Evolutionary conservation across 1,140 invertebrate species (phyloP).

Genomic region (Drosophila pruinosa): DNA sequence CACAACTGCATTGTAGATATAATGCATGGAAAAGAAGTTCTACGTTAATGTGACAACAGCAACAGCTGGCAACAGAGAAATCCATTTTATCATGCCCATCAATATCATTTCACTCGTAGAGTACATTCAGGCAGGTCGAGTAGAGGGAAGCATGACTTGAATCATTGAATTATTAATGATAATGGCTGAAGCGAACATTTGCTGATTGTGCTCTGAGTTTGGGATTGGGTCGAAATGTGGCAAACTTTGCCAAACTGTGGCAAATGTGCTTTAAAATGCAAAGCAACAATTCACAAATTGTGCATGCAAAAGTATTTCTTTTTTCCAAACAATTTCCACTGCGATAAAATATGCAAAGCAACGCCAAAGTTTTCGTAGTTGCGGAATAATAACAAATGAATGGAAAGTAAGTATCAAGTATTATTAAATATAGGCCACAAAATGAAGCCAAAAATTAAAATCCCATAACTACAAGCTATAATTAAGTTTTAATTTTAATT

Average conservation of each 20-base stretch:
- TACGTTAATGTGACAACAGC: neutral
- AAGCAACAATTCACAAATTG: slow-evolving; percentile 3
- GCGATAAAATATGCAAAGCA: slow-evolving; percentile 1
- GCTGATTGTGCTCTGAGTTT: neutral
- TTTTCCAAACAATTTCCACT: neutral
- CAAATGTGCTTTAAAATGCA: slow-evolving; percentile 5
- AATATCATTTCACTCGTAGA: neutral
- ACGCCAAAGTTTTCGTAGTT: neutral
- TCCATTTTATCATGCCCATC: neutral
- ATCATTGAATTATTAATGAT: slow-evolving; percentile 12
- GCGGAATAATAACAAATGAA: neutral
- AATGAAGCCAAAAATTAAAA: neutral
- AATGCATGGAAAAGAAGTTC: neutral
- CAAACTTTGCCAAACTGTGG: slow-evolving; percentile 1
- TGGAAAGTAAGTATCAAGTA: neutral
- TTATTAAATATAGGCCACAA: neutral
- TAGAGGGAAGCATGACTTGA: neutral
- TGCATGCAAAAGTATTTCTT: slow-evolving; percentile 5
- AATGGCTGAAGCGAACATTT: slow-evolving; percentile 7
- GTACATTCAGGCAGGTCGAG: neutral
- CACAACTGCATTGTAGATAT: neutral
- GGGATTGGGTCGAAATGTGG: neutral
- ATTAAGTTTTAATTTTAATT: neutral
- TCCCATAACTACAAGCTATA: neutral
- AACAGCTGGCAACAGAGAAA: neutral